Evolutionary conservation across 1,140 invertebrate species (phyloP).

Genomic region (Globodera ellingtonae): DNA sequence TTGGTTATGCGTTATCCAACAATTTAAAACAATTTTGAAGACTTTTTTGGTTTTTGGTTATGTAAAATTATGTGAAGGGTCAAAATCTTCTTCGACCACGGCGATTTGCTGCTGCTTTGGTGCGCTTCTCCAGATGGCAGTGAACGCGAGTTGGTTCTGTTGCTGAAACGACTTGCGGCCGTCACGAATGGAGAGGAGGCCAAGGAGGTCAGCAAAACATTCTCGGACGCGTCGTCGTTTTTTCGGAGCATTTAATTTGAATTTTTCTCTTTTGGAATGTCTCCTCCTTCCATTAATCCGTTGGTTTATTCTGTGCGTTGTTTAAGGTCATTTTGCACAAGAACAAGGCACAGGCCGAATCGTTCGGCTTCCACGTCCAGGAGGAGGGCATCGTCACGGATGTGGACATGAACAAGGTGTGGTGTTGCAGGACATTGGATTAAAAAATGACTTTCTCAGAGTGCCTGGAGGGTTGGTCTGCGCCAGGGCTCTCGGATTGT

Average conservation of each 20-base stretch:
- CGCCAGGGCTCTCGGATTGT: conserved; percentile 84
- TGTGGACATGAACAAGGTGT: conserved; percentile 75
- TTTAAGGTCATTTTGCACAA: conserved; percentile 31
- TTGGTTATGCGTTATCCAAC: neutral
- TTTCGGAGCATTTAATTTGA: no score
- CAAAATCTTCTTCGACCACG: conserved; percentile 65
- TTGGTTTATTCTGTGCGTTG: no score
- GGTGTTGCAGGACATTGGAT: neutral
- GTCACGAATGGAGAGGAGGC: conserved; percentile 64
- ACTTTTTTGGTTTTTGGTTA: neutral
- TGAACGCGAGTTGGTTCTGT: conserved; percentile 51
- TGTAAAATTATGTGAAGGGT: conserved; percentile 41
- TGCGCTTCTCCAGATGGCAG: conserved; percentile 54
- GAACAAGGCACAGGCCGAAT: conserved; percentile 70
- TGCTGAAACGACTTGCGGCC: conserved; percentile 52
- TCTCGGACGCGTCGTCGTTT: no score
- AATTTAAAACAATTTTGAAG: no score
- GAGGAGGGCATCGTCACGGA: conserved; percentile 91
- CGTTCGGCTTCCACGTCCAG: conserved; percentile 92
- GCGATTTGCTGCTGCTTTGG: conserved; percentile 59
- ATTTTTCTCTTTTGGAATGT: no score
- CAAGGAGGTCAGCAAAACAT: conserved; percentile 56
- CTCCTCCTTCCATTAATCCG: no score
- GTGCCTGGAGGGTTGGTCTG: conserved; percentile 85
- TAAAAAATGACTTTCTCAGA: conserved; percentile 67